Percentiles rank a stretch among this genome's conserved stretches.
phyloP scores from a whole-genome alignment of 2,113 vertebrate genomes.

The Misgurnus anguillicaudatus region DNA sequence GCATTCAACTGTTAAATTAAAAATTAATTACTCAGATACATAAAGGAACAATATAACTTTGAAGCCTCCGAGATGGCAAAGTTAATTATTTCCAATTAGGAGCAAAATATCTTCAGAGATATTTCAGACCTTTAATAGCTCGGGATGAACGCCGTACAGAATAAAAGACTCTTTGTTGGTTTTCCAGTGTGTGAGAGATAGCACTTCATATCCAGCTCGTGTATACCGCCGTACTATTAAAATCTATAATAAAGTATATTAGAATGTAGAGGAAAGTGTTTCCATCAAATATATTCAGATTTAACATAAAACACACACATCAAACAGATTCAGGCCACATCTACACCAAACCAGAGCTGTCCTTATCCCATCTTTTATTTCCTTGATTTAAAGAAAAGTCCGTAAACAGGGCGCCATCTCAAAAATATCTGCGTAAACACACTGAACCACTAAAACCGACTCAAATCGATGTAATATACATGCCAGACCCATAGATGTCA shows the following conservation, averaged over 20 bases:
- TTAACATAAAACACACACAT: constrained; percentile 46
- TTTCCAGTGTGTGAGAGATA: constrained; percentile 49
- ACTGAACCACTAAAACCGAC: too few species aligned
- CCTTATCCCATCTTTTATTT: too few species aligned
- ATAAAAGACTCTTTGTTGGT: constrained; percentile 58
- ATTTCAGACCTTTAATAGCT: constrained; percentile 61
- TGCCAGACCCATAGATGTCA: too few species aligned
- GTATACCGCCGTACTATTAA: constrained; percentile 45
- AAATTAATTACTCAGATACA: constrained; percentile 62
- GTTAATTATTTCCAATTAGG: constrained; percentile 65
- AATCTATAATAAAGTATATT: constrained; percentile 53
- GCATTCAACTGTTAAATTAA: constrained; percentile 67
- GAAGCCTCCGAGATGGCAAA: constrained; percentile 62
- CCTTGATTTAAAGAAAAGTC: too few species aligned
- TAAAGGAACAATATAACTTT: constrained; percentile 66
- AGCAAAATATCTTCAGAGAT: constrained; percentile 61
- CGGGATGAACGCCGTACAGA: constrained; percentile 50
- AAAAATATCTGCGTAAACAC: too few species aligned
- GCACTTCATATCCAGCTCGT: constrained; percentile 49
- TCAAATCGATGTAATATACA: too few species aligned
- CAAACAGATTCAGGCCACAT: neutral
- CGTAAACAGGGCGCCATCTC: too few species aligned
- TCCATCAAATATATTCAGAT: constrained; percentile 49
- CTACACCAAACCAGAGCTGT: too few species aligned
- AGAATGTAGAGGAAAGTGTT: constrained; percentile 46